Base-by-base conservation (phyloP, 2,113 vertebrate species). In the Triplophysa siluroides region DNA sequence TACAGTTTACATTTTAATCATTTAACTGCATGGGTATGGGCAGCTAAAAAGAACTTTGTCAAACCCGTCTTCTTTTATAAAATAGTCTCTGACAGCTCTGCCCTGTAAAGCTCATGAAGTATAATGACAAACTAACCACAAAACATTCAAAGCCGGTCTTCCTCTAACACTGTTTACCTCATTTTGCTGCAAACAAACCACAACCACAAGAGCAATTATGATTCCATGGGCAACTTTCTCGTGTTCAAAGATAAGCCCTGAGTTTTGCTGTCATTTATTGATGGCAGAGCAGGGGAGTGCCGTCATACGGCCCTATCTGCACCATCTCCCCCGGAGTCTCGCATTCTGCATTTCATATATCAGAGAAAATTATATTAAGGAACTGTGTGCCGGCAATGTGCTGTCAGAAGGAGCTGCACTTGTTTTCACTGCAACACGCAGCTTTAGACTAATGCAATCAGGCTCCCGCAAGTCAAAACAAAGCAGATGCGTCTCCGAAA, bases 351-450 rank as follows among this genome's bases (percentile, higher is more conserved):
- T 91, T 91, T 90, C 84, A 87, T 89, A 90, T 92, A 90, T 91
- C 88, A 91, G 81, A 92, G 89, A 81, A 91, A 92, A 93, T 90
- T 85, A 89, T 88, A 88, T 90, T 90, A 90, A 77, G 78, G 88
- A 83, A 77, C 78, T 80, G 81, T 83, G 85, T 86, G 79, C 74
- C 66, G 79, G 87, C 79, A 67, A 23, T 70, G 81, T 80, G 87
- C 86, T 90, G 88, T 91, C 91, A 91, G 86, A 82, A 83, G 62
- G 82, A 88, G 89, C 88, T 82, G 70, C 50, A 81, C 85, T 86
- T 79, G 82, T 89, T 91, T 90, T 89, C 85, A 80, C 87, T 84
- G 81, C 85, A 76, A 82, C 82, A 78, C 75, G 78, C 83, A 84
- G 90, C 88, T 86, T 78, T 81, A 82, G 87, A 92, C 89, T 87